Base-by-base conservation (phyloP, 2,797 vertebrate genomes). In the Tragopan temminckii region DNA sequence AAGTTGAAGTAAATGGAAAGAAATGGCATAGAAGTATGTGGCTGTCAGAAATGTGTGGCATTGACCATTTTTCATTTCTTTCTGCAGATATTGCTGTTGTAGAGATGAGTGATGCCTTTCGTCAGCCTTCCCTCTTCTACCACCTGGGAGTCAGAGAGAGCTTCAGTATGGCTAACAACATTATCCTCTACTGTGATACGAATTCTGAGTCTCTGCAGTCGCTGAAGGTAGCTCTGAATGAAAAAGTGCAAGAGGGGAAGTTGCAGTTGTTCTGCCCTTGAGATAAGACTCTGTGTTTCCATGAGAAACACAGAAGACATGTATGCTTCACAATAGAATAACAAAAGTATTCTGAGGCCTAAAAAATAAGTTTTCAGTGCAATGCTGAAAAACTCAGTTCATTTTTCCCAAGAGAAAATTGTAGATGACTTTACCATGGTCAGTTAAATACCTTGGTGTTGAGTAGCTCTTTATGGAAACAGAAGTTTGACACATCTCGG, bases 101-200 rank as follows among this genome's bases (percentile, higher is more conserved):
- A 95, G 99, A 99, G 97, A 99, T 99, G 99, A 99, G 98, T 0
- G 99, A 99, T 1, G 99, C 99, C 17, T 99, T 99, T 96, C 99
- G 99, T 45, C 99, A 99, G 77, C 99, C 99, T 3, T 99, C 99
- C 8, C 98, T 99, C 61, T 99, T 99, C 96, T 99, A 99, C 97
- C 99, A 99, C 95, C 98, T 99, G 36, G 99, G 99, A 29, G 99
- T 99, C 94, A 96, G 99, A 91, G 99, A 99, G 96, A 99, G 99
- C 96, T 99, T 99, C 98, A 99, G 99, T 97, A 99, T 99, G 99
- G 99, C 99, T 94, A 99, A 99, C 98, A 99, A 99, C 98, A 99
- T 99, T 96, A 99, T 99, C 96, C 98, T 99, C 80, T 99, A 99
- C 98, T 99, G 99, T 80, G 99, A 99, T 92, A 99, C 98, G 36